Evolutionary conservation across 2,888 invertebrate genomes (phyloP), one percentile per base, ranked within the genome.

Genomic region (Drosophila pseudotalamancana): DNA sequence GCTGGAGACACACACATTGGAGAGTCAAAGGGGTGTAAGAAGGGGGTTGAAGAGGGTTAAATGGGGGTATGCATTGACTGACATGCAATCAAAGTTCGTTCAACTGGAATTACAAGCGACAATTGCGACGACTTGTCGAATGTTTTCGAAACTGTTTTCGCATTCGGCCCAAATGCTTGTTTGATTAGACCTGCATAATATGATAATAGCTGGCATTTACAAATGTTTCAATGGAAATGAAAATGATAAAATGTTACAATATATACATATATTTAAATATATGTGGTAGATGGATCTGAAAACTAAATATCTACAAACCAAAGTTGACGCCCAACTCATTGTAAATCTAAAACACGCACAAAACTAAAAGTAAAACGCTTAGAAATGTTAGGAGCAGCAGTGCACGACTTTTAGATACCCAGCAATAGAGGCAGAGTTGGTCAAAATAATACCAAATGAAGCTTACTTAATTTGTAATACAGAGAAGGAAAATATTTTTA

Each of bases 51-150:
- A 9, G 6, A 9, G 0, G 0, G 35, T 6, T 21, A 23, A 21
- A 11, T n/a, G 18, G 12, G 21, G 34, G 14, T 18, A 18, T 40
- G 37, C 39, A 57, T 25, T 57, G 62, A 67, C 57, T 72, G 55
- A 53, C 83, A 83, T 76, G 83, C 80, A 68, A 71, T 39, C 62
- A 45, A 34, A 65, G 87, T 82, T 87, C 82, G 39, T 87, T 82
- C 78, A 87, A 87, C 81, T 65, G 57, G 16, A 51, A 43, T 32
- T 31, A 19, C 34, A 39, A 46, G 46, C 45, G 53, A 51, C 61
- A 53, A 55, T 27, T 66, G 32, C 25, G 50, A 49, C 57, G 23
- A 67, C 48, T 55, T 65, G 54, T 56, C 53, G 27, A 71, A 50
- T 14, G 43, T 43, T 51, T 64, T 69, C 27, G 23, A 49, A 71